Evolutionary conservation across 2,797 vertebrate genomes (phyloP).

Genomic region (Tiaroga cobitis): DNA sequence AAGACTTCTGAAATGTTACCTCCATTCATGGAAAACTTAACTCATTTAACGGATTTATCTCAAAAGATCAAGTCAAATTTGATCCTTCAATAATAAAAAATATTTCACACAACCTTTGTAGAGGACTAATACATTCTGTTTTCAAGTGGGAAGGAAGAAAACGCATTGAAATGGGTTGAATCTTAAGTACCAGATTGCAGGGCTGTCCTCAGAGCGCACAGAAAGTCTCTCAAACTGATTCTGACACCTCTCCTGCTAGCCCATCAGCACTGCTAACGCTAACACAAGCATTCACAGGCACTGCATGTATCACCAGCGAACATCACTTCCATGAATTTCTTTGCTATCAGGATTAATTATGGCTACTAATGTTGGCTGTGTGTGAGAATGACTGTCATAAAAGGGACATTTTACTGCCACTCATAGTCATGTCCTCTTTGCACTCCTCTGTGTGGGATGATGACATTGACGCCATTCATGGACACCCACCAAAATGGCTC

Average conservation of each 20-base stretch:
- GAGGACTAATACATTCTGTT: not conserved
- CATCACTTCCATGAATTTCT: slow-evolving; percentile 80
- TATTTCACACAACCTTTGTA: no score
- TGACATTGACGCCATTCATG: slow-evolving; percentile 84
- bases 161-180: slow-evolving; percentile 6
- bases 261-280: slow-evolving; percentile 81
- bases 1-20: not conserved
- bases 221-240: slow-evolving; percentile 68
- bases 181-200: slow-evolving; percentile 59
- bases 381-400: slow-evolving; percentile 77
- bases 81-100: no score
- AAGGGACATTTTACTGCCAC: slow-evolving; percentile 76
- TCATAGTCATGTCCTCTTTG: slow-evolving; percentile 80
- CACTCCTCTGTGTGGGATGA: slow-evolving; percentile 84
- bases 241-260: slow-evolving; percentile 82
- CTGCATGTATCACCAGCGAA: slow-evolving; percentile 82
- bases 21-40: not conserved
- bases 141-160: not conserved
- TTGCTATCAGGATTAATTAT: slow-evolving; percentile 85
- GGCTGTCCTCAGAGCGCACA: slow-evolving; percentile 54
- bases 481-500: slow-evolving; percentile 81
- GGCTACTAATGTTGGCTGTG: slow-evolving; percentile 82
- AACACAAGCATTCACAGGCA: slow-evolving; percentile 85
- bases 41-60: not conserved
- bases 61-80: not conserved